Percentiles rank a stretch among this genome's conserved stretches.
Evolutionary conservation across 2,888 invertebrate genomes (phyloP).

Genomic region (Pollenia labialis): DNA sequence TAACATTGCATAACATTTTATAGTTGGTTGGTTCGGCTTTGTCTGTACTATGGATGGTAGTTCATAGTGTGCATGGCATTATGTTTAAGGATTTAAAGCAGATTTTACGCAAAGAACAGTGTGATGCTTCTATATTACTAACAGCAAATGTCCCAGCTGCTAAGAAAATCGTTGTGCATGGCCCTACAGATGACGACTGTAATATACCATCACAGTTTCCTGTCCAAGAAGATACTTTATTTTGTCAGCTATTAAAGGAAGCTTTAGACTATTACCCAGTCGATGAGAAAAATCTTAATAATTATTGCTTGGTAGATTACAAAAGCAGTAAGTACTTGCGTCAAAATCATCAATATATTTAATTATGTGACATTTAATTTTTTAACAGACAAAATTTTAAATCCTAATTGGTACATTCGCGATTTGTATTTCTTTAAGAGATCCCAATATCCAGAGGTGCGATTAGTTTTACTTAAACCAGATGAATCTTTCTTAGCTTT

Average conservation of each 20-base stretch:
- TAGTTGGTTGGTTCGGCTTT: slow-evolving; percentile 95
- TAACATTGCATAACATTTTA: not conserved
- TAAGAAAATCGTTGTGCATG: slow-evolving; percentile 99
- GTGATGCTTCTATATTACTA: slow-evolving; percentile 97
- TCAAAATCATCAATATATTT: not conserved
- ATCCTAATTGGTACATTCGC: slow-evolving; percentile 96
- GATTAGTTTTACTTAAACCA: slow-evolving; percentile 95
- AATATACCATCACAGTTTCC: slow-evolving; percentile 99
- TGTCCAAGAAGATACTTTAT: slow-evolving; percentile 98
- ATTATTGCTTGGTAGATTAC: slow-evolving; percentile 98
- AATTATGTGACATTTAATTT: not conserved
- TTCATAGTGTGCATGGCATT: slow-evolving; percentile 99
- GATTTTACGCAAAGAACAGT: slow-evolving; percentile 98
- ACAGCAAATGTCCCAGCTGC: slow-evolving; percentile 99
- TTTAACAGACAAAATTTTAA: slow-evolving; percentile 95
- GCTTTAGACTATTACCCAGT: slow-evolving; percentile 98
- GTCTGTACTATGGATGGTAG: slow-evolving; percentile 98
- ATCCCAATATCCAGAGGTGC: slow-evolving; percentile 98
- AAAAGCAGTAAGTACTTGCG: slow-evolving; percentile 93
- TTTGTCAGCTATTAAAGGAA: slow-evolving; percentile 96
- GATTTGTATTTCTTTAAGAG: slow-evolving; percentile 98
- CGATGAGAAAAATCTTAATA: slow-evolving; percentile 93
- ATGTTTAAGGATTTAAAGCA: slow-evolving; percentile 99
- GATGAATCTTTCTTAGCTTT: slow-evolving; percentile 95
- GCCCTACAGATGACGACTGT: slow-evolving; percentile 92